Base-by-base conservation (phyloP, 1,140 invertebrate species). In the Tetranychus urticae region DNA sequence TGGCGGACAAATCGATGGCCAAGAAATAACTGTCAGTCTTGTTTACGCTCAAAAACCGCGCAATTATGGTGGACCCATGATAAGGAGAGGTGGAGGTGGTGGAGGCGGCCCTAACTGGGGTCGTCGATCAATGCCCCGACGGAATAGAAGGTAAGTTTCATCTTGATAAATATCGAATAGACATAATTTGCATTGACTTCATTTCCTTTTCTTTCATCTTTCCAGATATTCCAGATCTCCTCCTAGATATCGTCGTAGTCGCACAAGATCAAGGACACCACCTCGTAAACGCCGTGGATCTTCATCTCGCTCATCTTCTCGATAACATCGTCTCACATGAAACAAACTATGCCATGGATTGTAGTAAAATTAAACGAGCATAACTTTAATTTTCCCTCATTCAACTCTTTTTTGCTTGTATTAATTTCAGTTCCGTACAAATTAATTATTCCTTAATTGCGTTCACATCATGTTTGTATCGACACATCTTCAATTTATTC, bases 21-120 rank as follows among this genome's bases (percentile, higher is more conserved):
- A 93, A 71, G 90, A 94, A 76, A 87, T 97, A 54, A 90, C 86
- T 34, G 88, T 58, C 42, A 87, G 88, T 48, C 86, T 88, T 34
- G 86, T 93, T 52, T 75, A 91, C 64, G 74, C 87, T 59, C 85
- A 82, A 42, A 82, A 85, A 66, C 65, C 63, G 48, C 77, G 76
- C 10, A 70, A 74, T 66, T 77, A 75, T 70, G 67, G 71, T 42
- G 67, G 69, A 63, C 74, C 68, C 62, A 73, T 65, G 63, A 73
- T 71, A 8, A 66, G 69, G 65, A 68, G 61, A 57, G 66, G 10
- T 61, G 65, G 33, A 33, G 42, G 54, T 57, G 1, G 31, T 35
- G 55, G 55, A 56, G 23, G 54, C 10, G 2, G 3, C 2, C 23
- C 23, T 2, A 55, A 35, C 12, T 56, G 34, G 34, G 34, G 4